Percentiles rank a stretch among this genome's conserved stretches.
Evolutionary conservation across 53 echinoderm and acorn worm species (phyloP).

Genomic region (Luidia sarsii): DNA sequence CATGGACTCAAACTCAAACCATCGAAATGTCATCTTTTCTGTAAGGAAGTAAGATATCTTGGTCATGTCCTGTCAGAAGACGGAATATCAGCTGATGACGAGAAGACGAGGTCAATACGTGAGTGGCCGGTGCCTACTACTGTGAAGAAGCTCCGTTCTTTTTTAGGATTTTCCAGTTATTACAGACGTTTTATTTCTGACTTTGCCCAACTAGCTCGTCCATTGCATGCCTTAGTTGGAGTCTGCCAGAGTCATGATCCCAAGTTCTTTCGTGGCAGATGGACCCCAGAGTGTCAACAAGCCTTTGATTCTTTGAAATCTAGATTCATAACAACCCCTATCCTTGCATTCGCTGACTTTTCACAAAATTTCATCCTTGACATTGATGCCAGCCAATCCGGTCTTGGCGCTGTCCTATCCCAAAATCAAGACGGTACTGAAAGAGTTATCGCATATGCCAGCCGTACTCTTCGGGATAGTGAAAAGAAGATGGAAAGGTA

Average conservation of each 20-base stretch:
- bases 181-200: slow-evolving; percentile 33
- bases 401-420: too few relatives aligned
- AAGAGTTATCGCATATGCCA: too few relatives aligned
- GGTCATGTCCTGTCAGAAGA: too few relatives aligned
- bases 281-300: too few relatives aligned
- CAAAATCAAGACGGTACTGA: too few relatives aligned
- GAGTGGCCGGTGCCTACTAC: slow-evolving; percentile 17
- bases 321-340: slow-evolving; percentile 28
- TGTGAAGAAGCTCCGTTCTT: slow-evolving; percentile 3
- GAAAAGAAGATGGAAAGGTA: too few relatives aligned
- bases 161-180: slow-evolving; percentile 29
- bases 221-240: slow-evolving; percentile 23
- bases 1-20: not conserved
- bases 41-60: not conserved
- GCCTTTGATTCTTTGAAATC: slow-evolving; percentile 34
- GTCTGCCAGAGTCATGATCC: slow-evolving; percentile 1
- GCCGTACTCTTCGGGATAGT: too few relatives aligned
- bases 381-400: slow-evolving; percentile 36
- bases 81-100: slow-evolving; percentile 5
- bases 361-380: too few relatives aligned
- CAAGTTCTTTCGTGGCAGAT: not conserved
- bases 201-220: slow-evolving; percentile 18
- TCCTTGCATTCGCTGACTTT: slow-evolving; percentile 46
- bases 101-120: not conserved
- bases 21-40: not conserved